Base-by-base conservation (phyloP, 2,888 invertebrate genomes). In the Dioctria linearis region DNA sequence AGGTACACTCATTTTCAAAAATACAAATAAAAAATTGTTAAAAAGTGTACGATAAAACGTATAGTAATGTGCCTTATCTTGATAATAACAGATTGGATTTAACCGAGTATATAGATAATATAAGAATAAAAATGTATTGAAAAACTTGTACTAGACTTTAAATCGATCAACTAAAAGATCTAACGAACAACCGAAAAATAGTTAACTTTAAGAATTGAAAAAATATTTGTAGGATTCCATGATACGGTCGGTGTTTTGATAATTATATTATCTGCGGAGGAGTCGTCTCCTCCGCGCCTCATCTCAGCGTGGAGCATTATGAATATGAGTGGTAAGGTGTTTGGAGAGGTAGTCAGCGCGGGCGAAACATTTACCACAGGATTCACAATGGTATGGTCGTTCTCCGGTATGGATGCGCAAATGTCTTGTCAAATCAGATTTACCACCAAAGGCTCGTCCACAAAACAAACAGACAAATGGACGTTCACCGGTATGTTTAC, bases 381-480 rank as follows among this genome's bases (percentile, higher is more conserved):
- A 95, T 89, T 96, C 96, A 90, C 96, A 96, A 88, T 96, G 96
- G 89, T 96, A 96, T 49, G 96, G 96, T 82, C 96, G 90, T 89
- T 96, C 96, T 57, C 96, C 96, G 9, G 96, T 96, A 88, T 96
- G 96, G 83, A 96, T 96, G 83, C 96, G 92, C 83, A 96, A 90
- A 88, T 96, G 96, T 43, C 96, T 93, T 25, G 96, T 96, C 84
- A 96, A 90, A 87, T 96, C 96, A 86, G 95, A 95, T 88, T 96
- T 96, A 42, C 96, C 96, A 4, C 96, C 96, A 86, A 96, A 96
- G 39, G 96, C 96, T 42, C 96, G 91, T 0, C 96, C 96, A 88
- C 96, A 96, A 88, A 96, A 96, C 82, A 96, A 90, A 85, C 96
- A 96, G 80, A 96, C 96, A 87, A 96, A 96, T n/a, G 96, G 96